A percentile compares a stretch with the other conserved stretches of the same genome.
Conservation (phyloP, 2,888 invertebrate species). For the Rhingia rostrata region DNA sequence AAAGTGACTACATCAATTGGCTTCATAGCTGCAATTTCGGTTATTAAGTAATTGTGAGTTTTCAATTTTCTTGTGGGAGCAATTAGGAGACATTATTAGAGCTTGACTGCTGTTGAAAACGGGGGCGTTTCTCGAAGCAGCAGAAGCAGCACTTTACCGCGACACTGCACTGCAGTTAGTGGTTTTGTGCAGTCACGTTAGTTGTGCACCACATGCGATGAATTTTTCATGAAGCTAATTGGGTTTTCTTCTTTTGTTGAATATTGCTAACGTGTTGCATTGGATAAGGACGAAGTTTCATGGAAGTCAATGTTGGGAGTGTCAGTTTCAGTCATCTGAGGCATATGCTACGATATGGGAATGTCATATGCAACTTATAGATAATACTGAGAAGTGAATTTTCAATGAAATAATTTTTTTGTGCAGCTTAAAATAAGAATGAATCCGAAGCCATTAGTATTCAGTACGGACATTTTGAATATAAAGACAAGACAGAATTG, state of each 20-base stretch:
- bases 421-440: too few species aligned
- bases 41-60: conserved; percentile 71
- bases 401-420: too few species aligned
- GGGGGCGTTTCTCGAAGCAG: conserved; percentile 34
- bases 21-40: conserved; percentile 65
- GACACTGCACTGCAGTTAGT: conserved; percentile 23
- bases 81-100: conserved; percentile 68
- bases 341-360: too few species aligned
- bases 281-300: not conserved
- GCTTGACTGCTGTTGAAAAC: conserved; percentile 45
- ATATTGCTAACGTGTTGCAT: conserved; percentile 32
- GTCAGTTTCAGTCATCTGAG: too few species aligned
- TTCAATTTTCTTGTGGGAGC: conserved; percentile 69
- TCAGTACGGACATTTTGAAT: too few species aligned
- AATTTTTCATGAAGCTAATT: conserved; percentile 53
- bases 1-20: conserved; percentile 69
- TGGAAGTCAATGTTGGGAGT: not conserved
- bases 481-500: too few species aligned
- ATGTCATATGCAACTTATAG: too few species aligned
- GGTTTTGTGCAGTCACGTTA: conserved; percentile 51
- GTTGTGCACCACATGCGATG: conserved; percentile 51
- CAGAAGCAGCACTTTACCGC: not conserved
- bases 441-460: too few species aligned
- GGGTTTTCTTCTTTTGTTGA: conserved; percentile 23
- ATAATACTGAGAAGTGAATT: too few species aligned